phyloP scores from a whole-genome alignment of 30 jellyfish, hydroid and myxozoan genomes.

The Turritopsis dohrnii region DNA sequence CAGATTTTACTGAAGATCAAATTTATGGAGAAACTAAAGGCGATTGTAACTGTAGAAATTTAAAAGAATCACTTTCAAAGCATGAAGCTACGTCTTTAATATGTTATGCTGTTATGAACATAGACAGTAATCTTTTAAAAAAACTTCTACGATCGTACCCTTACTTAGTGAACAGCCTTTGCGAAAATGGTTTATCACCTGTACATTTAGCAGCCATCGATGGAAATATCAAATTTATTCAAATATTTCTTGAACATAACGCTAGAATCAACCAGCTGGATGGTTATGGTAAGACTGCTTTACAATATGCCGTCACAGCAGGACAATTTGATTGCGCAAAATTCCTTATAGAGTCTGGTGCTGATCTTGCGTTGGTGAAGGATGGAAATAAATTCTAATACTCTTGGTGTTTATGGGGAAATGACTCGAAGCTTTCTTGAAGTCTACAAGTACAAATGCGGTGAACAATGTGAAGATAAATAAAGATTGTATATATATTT shows the following conservation, averaged over 20 bases:
- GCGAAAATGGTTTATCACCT: slow-evolving; percentile 21
- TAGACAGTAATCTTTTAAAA: background rate
- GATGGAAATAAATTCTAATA: slow-evolving; percentile 12
- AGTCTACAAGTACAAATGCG: background rate
- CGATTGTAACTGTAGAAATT: background rate
- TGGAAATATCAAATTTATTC: slow-evolving; percentile 7
- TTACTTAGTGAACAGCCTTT: slow-evolving; percentile 2
- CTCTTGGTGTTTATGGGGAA: too few relatives aligned
- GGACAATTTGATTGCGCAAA: slow-evolving; percentile 20
- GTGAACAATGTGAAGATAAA: background rate
- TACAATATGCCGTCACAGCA: slow-evolving; percentile 5
- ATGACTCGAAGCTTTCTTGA: too few relatives aligned
- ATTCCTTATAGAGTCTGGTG: slow-evolving; percentile 8
- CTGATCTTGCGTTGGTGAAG: background rate
- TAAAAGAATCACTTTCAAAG: background rate
- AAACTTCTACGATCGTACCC: background rate
- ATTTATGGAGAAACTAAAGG: background rate
- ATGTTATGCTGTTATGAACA: slow-evolving; percentile 13
- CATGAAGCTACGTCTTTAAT: background rate
- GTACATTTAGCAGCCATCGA: slow-evolving; percentile 15
- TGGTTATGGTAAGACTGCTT: background rate
- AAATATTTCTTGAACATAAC: background rate
- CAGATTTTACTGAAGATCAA: background rate
- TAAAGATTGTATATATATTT: background rate
- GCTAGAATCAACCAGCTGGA: slow-evolving; percentile 3